Percentiles rank a stretch among this genome's conserved stretches.
Conservation (phyloP, 2,797 vertebrate genomes). For the Lophotriccus pileatus region DNA sequence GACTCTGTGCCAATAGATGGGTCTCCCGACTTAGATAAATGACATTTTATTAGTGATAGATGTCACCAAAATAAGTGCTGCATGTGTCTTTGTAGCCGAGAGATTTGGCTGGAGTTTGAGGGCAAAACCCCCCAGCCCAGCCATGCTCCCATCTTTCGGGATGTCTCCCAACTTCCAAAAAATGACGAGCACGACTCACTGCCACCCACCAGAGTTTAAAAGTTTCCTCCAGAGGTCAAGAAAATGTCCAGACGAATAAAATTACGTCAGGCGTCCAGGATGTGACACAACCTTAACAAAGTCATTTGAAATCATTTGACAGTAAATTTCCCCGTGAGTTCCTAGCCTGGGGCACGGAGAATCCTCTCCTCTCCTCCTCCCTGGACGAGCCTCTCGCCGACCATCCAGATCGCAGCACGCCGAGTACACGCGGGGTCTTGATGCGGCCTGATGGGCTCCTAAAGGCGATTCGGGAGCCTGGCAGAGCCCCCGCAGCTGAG, state of each 20-base stretch:
- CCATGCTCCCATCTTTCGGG: background rate
- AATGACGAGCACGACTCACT: background rate
- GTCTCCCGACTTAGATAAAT: background rate
- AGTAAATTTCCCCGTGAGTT: slow-evolving; percentile 78
- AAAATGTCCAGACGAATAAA: slow-evolving; percentile 77
- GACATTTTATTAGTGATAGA: background rate
- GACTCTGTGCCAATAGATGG: background rate
- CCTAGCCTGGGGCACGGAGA: slow-evolving; percentile 68
- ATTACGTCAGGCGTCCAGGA: slow-evolving; percentile 65
- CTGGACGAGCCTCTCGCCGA: slow-evolving; percentile 62
- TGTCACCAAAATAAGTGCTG: background rate
- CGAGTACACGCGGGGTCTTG: slow-evolving; percentile 36
- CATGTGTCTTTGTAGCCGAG: background rate
- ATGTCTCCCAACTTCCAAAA: background rate
- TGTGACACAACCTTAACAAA: slow-evolving; percentile 78
- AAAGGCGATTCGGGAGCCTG: slow-evolving; percentile 78
- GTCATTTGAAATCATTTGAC: slow-evolving; percentile 81
- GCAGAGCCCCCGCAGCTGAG: slow-evolving; percentile 67
- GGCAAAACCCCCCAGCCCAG: background rate
- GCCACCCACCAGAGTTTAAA: slow-evolving; percentile 55
- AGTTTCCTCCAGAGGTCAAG: slow-evolving; percentile 72
- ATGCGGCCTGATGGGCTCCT: slow-evolving; percentile 78
- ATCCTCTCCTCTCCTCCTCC: slow-evolving; percentile 55
- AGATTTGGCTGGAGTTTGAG: background rate
- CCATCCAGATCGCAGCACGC: slow-evolving; percentile 54